These are phyloP conservation scores for Riparia riparia DNA, from an alignment of 2,113 vertebrate genomes.

Conservation along the genomic window DNA sequence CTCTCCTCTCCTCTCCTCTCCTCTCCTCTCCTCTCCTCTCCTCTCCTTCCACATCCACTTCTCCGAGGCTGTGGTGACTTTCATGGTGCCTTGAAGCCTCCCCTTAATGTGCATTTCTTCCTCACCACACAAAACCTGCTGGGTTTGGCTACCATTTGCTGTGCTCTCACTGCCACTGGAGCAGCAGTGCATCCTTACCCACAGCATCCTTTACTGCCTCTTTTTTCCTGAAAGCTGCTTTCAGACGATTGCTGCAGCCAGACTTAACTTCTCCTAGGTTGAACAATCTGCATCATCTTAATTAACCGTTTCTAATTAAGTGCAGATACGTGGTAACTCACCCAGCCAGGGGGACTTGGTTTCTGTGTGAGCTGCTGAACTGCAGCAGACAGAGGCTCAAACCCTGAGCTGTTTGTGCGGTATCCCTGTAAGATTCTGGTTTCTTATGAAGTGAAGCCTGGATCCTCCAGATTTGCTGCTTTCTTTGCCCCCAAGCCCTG, in stretches of 20 bases:
- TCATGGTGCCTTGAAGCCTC: accelerated
- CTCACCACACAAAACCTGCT: neutral
- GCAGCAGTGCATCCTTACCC: neutral
- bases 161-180: neutral
- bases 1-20: too few relatives aligned
- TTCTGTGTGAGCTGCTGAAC: neutral
- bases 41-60: neutral
- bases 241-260: neutral
- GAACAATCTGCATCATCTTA: neutral
- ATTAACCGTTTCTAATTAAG: neutral
- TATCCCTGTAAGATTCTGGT: neutral
- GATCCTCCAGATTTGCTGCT: neutral
- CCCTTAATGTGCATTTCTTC: neutral
- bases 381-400: neutral
- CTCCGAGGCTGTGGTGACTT: neutral
- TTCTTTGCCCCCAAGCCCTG: neutral
- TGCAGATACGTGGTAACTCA: neutral
- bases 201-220: neutral
- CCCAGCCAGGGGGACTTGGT: neutral
- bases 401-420: neutral
- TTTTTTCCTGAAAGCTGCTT: neutral
- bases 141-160: neutral
- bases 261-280: accelerated
- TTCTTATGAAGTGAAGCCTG: neutral
- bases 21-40: neutral